Evolutionary conservation across 53 echinoderm and acorn worm genomes (phyloP).

Genomic region (Glandiceps talaboti): DNA sequence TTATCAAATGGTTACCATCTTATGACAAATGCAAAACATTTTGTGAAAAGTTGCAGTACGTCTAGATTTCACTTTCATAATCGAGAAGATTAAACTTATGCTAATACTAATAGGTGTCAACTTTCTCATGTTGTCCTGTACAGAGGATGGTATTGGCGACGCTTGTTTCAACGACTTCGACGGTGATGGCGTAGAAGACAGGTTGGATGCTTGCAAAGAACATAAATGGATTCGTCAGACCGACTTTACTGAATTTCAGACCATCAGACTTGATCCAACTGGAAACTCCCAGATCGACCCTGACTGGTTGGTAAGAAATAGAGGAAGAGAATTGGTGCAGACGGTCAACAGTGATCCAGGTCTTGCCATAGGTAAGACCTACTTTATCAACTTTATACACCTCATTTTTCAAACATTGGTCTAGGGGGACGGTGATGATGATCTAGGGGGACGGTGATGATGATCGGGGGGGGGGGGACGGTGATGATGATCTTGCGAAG

Average conservation of each 20-base stretch:
- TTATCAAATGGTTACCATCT: no score
- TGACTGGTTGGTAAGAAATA: slow-evolving; percentile 91
- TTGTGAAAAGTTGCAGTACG: no score
- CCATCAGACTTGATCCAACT: slow-evolving; percentile 62
- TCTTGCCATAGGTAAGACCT: slow-evolving; percentile 77
- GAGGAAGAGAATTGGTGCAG: slow-evolving; percentile 87
- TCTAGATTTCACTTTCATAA: no score
- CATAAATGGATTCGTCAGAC: slow-evolving; percentile 67
- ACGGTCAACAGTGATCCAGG: slow-evolving; percentile 92
- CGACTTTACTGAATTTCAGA: slow-evolving; percentile 81
- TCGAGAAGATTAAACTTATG: no score
- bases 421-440: no score
- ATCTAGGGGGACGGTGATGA: no score
- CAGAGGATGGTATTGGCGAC: slow-evolving; percentile 77
- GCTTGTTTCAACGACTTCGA: slow-evolving; percentile 85
- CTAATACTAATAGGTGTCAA: no score
- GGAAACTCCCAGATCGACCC: slow-evolving; percentile 77
- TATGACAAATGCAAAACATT: no score
- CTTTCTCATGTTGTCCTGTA: not conserved
- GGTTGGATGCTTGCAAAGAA: slow-evolving; percentile 69
- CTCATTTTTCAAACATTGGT: no score
- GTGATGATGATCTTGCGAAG: no score
- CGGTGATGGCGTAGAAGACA: slow-evolving; percentile 72
- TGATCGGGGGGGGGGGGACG: no score
- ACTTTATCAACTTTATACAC: no score